These are phyloP conservation scores for Cheilinus undulatus DNA, from an alignment of 2,113 vertebrate species.

Conservation along the genomic window DNA sequence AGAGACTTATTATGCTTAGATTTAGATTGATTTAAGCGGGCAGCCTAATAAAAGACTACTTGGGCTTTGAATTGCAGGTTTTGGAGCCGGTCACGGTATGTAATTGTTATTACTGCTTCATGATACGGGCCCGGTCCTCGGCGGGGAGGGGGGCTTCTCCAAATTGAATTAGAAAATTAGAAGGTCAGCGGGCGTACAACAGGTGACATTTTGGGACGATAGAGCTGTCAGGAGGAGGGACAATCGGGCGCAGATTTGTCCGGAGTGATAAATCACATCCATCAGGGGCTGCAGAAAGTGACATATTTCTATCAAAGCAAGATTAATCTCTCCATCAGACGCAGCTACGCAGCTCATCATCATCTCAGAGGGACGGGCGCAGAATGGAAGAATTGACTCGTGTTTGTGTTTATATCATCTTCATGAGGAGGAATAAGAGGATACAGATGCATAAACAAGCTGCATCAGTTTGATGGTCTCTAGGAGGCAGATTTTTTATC, in stretches of 20 bases:
- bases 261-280: constrained; percentile 93
- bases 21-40: constrained; percentile 99
- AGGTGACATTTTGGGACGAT: constrained; percentile 92
- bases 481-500: too few relatives aligned
- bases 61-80: constrained; percentile 90
- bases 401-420: constrained; percentile 72
- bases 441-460: constrained; percentile 24
- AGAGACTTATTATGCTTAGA: constrained; percentile 99
- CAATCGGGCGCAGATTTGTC: constrained; percentile 86
- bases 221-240: constrained; percentile 85
- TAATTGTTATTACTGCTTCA: constrained; percentile 90
- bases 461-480: background rate
- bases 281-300: constrained; percentile 86
- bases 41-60: constrained; percentile 99
- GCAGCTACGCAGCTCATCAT: constrained; percentile 87
- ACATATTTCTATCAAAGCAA: constrained; percentile 92
- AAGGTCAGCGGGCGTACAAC: constrained; percentile 86
- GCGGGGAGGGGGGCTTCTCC: constrained; percentile 29
- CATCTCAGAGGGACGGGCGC: constrained; percentile 86
- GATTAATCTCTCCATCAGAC: constrained; percentile 93
- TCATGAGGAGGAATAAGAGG: constrained; percentile 26
- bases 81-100: constrained; percentile 86
- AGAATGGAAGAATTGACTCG: constrained; percentile 89
- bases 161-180: constrained; percentile 85
- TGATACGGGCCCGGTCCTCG: constrained; percentile 70